phyloP scores from a whole-genome alignment of 2,797 vertebrate species.

The Halcyon smyrnensis region DNA sequence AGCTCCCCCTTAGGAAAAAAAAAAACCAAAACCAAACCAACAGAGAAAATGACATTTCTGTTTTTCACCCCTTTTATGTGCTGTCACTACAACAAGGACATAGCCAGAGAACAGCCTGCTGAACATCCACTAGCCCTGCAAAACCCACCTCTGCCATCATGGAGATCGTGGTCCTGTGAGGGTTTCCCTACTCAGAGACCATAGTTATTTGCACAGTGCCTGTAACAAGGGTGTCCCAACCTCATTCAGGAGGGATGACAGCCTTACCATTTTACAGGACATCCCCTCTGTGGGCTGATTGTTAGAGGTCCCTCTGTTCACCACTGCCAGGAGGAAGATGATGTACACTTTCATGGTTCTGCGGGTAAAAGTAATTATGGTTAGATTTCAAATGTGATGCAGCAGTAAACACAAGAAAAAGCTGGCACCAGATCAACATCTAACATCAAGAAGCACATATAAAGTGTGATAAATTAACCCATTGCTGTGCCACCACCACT shows the following conservation, averaged over 20 bases:
- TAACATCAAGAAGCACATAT: neutral
- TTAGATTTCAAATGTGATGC: neutral
- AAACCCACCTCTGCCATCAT: neutral
- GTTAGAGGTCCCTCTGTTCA: slow-evolving; percentile 74
- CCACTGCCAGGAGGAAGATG: slow-evolving; percentile 81
- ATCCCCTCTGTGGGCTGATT: slow-evolving; percentile 62
- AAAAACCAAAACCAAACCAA: too few species aligned
- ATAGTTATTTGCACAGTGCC: neutral
- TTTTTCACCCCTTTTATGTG: neutral
- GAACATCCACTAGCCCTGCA: neutral
- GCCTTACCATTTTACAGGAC: slow-evolving; percentile 86
- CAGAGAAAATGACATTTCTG: neutral
- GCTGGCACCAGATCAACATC: neutral
- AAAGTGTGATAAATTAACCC: neutral
- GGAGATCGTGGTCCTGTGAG: neutral
- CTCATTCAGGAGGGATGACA: neutral
- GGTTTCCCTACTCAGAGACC: neutral
- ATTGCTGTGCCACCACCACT: neutral
- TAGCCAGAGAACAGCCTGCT: neutral
- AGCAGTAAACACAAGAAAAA: accelerated
- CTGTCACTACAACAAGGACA: neutral
- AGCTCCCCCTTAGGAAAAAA: neutral
- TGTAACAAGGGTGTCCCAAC: neutral
- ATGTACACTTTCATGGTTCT: slow-evolving; percentile 87
- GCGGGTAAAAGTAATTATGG: neutral